Evolutionary conservation across 2,888 invertebrate species (phyloP), one percentile per base, ranked within the genome.

Genomic region (Rhogogaster chlorosoma): DNA sequence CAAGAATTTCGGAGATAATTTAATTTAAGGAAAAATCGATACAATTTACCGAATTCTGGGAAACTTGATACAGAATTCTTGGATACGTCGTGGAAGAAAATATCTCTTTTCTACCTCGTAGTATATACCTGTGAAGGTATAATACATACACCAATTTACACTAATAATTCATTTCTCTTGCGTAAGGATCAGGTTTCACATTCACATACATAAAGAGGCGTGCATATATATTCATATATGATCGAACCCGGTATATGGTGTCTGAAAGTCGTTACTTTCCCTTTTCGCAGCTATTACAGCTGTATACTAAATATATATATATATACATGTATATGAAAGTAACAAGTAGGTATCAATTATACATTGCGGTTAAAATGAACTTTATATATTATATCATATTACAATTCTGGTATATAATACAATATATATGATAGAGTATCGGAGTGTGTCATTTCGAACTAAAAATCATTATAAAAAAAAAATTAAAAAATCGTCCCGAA

Each of bases 191-290:
- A 26, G 26, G 26, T 26, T 22, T 26, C 10, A 61, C 10, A 61
- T 61, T 12, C 10, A 61, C 22, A 61, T 26, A 10, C 2, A 26
- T 26, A 4, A n/a, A n/a, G n/a, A n/a, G n/a, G n/a, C 18, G 7
- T 53, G 7, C 29, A 10, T 67, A 29, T 67, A 67, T 36, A 7
- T 22, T n/a, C n/a, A 22, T n/a, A 6, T 36, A 18, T 26, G 10
- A 29, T 15, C 3, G 29, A 32, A 32, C 67, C 1, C 64, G 12
- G 32, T 32, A 7, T 70, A 22, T 9, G 70, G 18, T 2, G 36
- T 32, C 22, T 73, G 71, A 53, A 77, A 77, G 32, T 53, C 53
- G 45, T 77, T 49, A 77, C 77, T 77, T 77, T 77, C 77, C 45
- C 77, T 77, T 77, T 77, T 77, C 77, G 29, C 32, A 49, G 2